Conservation (phyloP, 1,140 invertebrate species). For the Epicauta chinensis region DNA sequence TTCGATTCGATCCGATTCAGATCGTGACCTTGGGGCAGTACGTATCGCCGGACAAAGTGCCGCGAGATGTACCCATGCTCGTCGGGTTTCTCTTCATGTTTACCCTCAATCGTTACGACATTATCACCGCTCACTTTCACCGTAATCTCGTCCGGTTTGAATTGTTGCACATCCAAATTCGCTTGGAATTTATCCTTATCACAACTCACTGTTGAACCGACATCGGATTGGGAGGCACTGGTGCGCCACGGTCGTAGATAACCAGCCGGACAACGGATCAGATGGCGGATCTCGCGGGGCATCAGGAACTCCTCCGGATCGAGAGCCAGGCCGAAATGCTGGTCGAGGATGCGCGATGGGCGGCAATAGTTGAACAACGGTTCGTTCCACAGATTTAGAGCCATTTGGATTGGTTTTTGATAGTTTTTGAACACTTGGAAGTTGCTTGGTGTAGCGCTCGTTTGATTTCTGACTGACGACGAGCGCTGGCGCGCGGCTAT, state of each 20-base stretch:
- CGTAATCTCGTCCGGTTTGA: slow-evolving; percentile 64
- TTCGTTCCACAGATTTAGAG: too few species aligned
- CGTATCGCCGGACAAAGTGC: slow-evolving; percentile 61
- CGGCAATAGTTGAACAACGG: slow-evolving; percentile 1
- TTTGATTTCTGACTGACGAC: too few species aligned
- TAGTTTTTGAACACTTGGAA: too few species aligned
- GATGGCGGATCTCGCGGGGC: slow-evolving; percentile 2
- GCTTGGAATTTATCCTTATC: slow-evolving; percentile 40
- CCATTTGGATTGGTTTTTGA: too few species aligned
- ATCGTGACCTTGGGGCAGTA: slow-evolving; percentile 67
- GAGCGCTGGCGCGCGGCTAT: too few species aligned
- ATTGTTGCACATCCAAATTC: slow-evolving; percentile 52
- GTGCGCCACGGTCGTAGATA: slow-evolving; percentile 41
- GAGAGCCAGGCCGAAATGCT: slow-evolving; percentile 28
- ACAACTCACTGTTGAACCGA: slow-evolving; percentile 26
- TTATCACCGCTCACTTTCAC: slow-evolving; percentile 67
- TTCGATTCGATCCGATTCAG: slow-evolving; percentile 56
- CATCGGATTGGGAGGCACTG: slow-evolving; percentile 31
- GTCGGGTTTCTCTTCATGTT: slow-evolving; percentile 69
- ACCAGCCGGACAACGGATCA: slow-evolving; percentile 42
- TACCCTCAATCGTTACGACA: slow-evolving; percentile 59
- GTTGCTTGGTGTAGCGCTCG: too few species aligned
- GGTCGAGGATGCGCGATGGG: slow-evolving; percentile 29
- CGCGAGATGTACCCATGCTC: slow-evolving; percentile 66
- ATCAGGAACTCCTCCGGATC: slow-evolving; percentile 24